These are phyloP conservation scores for Brenthis hecate DNA, from an alignment of 2,888 invertebrate genomes.

Conservation along the genomic window DNA sequence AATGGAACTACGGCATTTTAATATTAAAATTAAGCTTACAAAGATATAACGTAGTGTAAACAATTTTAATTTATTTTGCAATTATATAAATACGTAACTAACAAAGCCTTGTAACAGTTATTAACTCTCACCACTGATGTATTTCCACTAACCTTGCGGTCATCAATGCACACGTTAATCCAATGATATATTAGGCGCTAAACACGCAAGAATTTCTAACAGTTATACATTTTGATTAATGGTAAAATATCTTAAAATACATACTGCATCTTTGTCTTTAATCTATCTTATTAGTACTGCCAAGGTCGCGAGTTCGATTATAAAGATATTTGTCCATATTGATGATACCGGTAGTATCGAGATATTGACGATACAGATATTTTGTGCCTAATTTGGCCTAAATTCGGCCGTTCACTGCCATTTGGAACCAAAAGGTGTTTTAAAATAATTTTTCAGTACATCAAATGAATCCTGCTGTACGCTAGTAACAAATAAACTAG, in stretches of 20 bases:
- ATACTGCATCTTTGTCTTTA: no score
- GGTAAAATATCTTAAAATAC: background rate
- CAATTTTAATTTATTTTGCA: slow-evolving; percentile 1
- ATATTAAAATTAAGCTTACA: slow-evolving; percentile 5
- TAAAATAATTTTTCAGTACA: no score
- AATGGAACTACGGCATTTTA: background rate
- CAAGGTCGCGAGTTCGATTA: no score
- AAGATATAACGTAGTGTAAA: background rate
- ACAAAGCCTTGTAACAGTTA: slow-evolving; percentile 23
- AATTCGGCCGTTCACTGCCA: no score
- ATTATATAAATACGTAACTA: slow-evolving; percentile 7
- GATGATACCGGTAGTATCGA: no score
- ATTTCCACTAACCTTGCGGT: slow-evolving; percentile 25
- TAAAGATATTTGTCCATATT: no score
- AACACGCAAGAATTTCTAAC: slow-evolving; percentile 20
- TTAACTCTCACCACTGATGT: slow-evolving; percentile 19
- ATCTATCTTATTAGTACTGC: no score
- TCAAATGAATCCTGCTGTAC: no score
- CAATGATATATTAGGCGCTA: slow-evolving; percentile 21
- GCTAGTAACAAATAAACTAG: no score
- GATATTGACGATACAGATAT: no score
- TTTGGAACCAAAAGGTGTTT: no score
- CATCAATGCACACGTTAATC: slow-evolving; percentile 24
- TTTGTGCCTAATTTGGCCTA: no score
- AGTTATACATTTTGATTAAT: background rate